Evolutionary conservation across 2,797 vertebrate genomes (phyloP).

Genomic region (Dendrocincla fuliginosa): DNA sequence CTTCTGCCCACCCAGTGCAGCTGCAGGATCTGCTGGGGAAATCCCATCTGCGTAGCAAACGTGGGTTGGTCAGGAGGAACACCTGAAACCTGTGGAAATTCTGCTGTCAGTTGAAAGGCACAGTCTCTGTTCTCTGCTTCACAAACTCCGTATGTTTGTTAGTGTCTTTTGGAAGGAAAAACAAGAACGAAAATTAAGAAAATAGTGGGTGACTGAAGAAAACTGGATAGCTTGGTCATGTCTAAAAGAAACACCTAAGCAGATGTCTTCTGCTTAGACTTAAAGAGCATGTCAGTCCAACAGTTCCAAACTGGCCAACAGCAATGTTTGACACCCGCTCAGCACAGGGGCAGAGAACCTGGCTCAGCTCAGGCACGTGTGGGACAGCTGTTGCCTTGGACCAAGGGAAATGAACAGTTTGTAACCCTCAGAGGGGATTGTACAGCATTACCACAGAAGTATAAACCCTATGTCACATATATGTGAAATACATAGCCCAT

Average conservation of each 20-base stretch:
- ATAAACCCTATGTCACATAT: background rate
- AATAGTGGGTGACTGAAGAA: background rate
- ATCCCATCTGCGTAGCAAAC: background rate
- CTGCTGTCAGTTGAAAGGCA: background rate
- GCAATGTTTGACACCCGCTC: fast-evolving
- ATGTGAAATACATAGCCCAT: background rate
- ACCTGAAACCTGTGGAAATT: background rate
- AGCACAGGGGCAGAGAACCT: background rate
- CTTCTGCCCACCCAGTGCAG: background rate
- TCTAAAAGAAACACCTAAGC: background rate
- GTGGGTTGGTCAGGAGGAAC: background rate
- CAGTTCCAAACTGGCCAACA: background rate
- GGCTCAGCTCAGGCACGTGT: fast-evolving
- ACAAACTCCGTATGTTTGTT: background rate
- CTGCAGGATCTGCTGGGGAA: background rate
- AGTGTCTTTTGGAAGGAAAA: background rate
- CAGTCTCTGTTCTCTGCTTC: background rate
- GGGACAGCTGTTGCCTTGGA: background rate
- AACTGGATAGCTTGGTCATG: background rate
- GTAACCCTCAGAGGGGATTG: background rate
- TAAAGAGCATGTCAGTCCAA: background rate
- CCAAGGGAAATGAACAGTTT: background rate
- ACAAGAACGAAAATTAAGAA: background rate
- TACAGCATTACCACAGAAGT: background rate
- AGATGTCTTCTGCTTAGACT: background rate